Evolutionary conservation across 2,888 invertebrate species (phyloP).

Genomic region (Harpagoxenus sublaevis): DNA sequence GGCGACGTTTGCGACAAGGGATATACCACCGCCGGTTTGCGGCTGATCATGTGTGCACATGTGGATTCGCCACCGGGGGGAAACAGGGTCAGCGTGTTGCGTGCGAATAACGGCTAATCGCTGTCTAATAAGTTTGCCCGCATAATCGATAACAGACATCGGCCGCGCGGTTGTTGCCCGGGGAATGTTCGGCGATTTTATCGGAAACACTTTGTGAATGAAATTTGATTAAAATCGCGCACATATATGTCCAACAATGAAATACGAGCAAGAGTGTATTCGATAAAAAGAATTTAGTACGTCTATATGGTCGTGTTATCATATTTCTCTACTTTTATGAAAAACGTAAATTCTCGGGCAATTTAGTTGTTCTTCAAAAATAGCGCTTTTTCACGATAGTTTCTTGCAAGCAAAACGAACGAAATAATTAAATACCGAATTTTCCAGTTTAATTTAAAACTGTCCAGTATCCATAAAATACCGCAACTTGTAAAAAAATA

Average conservation of each 20-base stretch:
- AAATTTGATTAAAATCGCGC: slow-evolving; percentile 56
- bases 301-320: background rate
- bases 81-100: slow-evolving; percentile 77
- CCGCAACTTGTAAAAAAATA: background rate
- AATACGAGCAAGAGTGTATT: background rate
- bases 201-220: slow-evolving; percentile 54
- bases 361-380: background rate
- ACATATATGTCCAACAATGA: background rate
- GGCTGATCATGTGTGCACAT: slow-evolving; percentile 75
- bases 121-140: slow-evolving; percentile 76
- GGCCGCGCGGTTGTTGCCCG: slow-evolving; percentile 54
- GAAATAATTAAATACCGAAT: background rate
- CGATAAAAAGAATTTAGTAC: background rate
- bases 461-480: background rate
- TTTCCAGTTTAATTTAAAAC: background rate
- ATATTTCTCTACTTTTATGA: background rate
- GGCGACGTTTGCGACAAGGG: slow-evolving; percentile 71
- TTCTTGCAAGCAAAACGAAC: background rate
- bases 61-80: slow-evolving; percentile 58
- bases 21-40: slow-evolving; percentile 74
- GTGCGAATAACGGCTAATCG: slow-evolving; percentile 79
- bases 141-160: slow-evolving; percentile 77
- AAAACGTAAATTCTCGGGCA: background rate
- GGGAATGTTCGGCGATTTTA: slow-evolving; percentile 57
- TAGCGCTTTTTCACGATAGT: background rate